Percentiles rank a stretch among this genome's conserved stretches.
phyloP scores from a whole-genome alignment of 2,888 invertebrate genomes.

The Calameuta filiformis region DNA sequence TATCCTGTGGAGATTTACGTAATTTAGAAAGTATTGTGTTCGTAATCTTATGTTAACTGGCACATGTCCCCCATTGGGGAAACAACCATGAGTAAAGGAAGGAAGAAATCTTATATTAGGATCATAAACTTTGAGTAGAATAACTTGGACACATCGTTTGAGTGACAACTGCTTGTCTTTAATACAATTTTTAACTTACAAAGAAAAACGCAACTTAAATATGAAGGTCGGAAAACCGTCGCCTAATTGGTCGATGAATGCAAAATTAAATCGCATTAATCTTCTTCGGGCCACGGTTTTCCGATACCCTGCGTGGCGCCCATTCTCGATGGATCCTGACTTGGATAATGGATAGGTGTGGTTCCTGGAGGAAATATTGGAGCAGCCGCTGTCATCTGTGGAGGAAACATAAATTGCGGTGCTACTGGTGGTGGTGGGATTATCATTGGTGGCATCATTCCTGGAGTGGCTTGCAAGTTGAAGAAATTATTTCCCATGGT shows the following conservation, averaged over 20 bases:
- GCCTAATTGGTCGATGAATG: background rate
- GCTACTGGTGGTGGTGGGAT: conserved; percentile 67
- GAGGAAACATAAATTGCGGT: conserved; percentile 64
- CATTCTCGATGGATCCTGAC: conserved; percentile 94
- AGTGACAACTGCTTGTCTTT: background rate
- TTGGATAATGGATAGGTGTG: conserved; percentile 88
- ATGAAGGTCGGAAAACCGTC: background rate
- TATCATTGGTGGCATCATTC: conserved; percentile 62
- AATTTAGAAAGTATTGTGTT: background rate
- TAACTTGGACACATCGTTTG: background rate
- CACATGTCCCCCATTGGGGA: too few species aligned
- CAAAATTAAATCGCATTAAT: conserved; percentile 21
- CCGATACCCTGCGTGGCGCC: conserved; percentile 73
- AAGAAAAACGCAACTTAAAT: background rate
- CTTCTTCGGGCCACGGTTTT: conserved; percentile 63
- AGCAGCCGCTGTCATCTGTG: conserved; percentile 63
- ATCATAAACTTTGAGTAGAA: background rate
- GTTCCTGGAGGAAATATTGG: conserved; percentile 69
- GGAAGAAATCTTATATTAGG: background rate
- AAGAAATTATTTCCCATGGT: conserved; percentile 75
- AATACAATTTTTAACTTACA: background rate
- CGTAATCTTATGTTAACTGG: background rate
- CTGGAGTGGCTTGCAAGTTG: conserved; percentile 68
- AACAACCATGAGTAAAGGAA: too few species aligned
- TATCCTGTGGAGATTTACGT: background rate